Evolutionary conservation across 2,797 vertebrate species (phyloP).

Genomic region (Cyclopterus lumpus): DNA sequence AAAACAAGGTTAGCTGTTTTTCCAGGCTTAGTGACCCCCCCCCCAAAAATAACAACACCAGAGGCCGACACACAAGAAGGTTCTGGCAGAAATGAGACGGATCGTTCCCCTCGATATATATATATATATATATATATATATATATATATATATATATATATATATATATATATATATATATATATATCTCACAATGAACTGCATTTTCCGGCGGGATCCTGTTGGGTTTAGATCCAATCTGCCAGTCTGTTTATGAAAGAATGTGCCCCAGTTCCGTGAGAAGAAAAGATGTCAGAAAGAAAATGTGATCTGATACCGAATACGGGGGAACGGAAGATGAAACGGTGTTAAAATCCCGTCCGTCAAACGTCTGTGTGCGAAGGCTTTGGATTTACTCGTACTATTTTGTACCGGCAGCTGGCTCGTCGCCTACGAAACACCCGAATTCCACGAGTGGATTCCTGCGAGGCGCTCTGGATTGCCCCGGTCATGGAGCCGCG

Average conservation of each 20-base stretch:
- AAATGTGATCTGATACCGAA: constrained; percentile 47
- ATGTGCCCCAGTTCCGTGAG: constrained; percentile 42
- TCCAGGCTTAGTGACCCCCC: constrained; percentile 39
- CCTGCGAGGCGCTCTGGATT: constrained; percentile 34
- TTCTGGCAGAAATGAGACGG: too few relatives aligned
- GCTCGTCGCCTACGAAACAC: constrained; percentile 7
- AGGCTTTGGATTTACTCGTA: constrained; percentile 37
- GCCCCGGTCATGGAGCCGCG: constrained; percentile 57
- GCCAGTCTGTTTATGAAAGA: constrained; percentile 54
- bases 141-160: too few relatives aligned
- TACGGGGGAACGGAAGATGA: constrained; percentile 46
- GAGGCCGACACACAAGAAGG: constrained; percentile 42
- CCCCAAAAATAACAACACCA: constrained; percentile 37
- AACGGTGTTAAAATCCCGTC: constrained; percentile 56
- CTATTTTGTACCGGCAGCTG: constrained; percentile 31
- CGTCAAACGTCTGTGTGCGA: constrained; percentile 38
- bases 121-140: too few relatives aligned
- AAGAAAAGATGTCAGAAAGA: constrained; percentile 47
- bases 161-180: too few relatives aligned
- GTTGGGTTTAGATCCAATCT: constrained; percentile 60
- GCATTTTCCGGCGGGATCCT: constrained; percentile 45
- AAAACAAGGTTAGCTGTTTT: constrained; percentile 69
- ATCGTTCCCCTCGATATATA: too few relatives aligned
- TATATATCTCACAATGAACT: constrained; percentile 27
- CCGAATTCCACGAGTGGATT: constrained; percentile 35